These are phyloP conservation scores for Cetoscarus ocellatus DNA, from an alignment of 2,797 vertebrate genomes.

Conservation along the genomic window DNA sequence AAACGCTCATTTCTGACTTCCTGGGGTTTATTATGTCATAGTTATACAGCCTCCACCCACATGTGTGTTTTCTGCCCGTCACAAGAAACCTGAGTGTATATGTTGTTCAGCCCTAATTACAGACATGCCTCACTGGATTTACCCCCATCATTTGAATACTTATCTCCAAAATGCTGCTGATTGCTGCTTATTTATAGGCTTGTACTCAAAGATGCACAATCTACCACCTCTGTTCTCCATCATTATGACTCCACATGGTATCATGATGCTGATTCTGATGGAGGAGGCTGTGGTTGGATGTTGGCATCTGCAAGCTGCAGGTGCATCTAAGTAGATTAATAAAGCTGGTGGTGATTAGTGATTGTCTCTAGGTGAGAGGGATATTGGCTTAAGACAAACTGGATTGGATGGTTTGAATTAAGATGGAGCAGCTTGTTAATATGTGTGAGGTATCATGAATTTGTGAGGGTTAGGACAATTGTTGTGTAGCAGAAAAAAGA, in stretches of 20 bases:
- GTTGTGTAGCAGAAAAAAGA: background rate
- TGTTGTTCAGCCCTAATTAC: background rate
- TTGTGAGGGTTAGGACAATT: background rate
- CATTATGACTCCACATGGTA: background rate
- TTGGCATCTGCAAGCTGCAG: conserved; percentile 21
- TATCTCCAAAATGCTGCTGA: background rate
- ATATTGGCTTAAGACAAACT: conserved; percentile 10
- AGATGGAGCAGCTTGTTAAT: conserved; percentile 1
- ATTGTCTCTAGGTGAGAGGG: conserved; percentile 9
- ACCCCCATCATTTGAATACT: background rate
- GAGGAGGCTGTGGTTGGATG: conserved; percentile 20
- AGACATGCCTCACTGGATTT: background rate
- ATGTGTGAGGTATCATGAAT: background rate
- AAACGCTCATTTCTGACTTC: too few species aligned
- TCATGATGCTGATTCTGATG: conserved; percentile 1
- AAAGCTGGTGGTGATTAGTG: conserved; percentile 21
- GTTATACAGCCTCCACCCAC: too few species aligned
- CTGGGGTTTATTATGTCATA: too few species aligned
- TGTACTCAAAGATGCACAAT: background rate
- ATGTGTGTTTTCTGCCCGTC: too few species aligned
- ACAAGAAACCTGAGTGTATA: too few species aligned
- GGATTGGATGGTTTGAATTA: conserved; percentile 11
- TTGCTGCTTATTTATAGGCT: background rate
- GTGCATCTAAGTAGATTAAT: conserved; percentile 26
- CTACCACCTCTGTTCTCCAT: background rate